These are phyloP conservation scores for Dryadula phaetusa DNA, from an alignment of 2,888 invertebrate genomes.

Conservation along the genomic window DNA sequence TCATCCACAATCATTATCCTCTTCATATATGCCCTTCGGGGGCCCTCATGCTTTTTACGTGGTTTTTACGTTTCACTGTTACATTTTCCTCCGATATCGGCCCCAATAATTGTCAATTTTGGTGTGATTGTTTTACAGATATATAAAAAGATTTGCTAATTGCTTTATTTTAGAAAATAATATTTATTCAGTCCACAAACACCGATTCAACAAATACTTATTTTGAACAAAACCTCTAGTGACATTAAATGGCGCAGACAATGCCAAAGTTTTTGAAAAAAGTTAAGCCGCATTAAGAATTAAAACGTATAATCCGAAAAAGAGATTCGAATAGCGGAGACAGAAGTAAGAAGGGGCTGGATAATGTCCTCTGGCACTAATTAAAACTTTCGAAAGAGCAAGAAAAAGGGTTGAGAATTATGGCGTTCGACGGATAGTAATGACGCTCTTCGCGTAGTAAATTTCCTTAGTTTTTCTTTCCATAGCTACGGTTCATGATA, in stretches of 20 bases:
- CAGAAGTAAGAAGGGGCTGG: slow-evolving; percentile 70
- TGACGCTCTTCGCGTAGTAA: slow-evolving; percentile 71
- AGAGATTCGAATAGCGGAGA: slow-evolving; percentile 60
- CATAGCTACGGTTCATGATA: slow-evolving; percentile 36
- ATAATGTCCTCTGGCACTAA: slow-evolving; percentile 83
- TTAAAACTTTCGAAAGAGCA: slow-evolving; percentile 79
- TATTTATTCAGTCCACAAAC: not conserved
- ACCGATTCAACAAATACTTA: not conserved
- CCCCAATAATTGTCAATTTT: no score
- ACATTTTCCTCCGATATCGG: no score
- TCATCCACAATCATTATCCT: no score
- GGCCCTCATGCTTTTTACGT: no score
- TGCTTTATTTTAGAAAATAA: not conserved
- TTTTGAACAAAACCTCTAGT: slow-evolving; percentile 26
- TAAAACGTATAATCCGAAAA: slow-evolving; percentile 63
- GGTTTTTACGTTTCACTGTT: no score
- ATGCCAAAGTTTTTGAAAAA: slow-evolving; percentile 55
- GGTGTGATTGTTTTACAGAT: not conserved
- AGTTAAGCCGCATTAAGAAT: slow-evolving; percentile 49
- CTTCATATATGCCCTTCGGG: no score
- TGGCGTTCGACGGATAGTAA: slow-evolving; percentile 77
- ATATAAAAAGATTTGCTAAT: not conserved
- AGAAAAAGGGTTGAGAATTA: slow-evolving; percentile 81
- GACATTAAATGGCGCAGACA: slow-evolving; percentile 48
- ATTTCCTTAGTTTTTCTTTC: slow-evolving; percentile 67